Evolutionary conservation across 2,113 vertebrate genomes (phyloP).

Genomic region (Peromyscus leucopus): DNA sequence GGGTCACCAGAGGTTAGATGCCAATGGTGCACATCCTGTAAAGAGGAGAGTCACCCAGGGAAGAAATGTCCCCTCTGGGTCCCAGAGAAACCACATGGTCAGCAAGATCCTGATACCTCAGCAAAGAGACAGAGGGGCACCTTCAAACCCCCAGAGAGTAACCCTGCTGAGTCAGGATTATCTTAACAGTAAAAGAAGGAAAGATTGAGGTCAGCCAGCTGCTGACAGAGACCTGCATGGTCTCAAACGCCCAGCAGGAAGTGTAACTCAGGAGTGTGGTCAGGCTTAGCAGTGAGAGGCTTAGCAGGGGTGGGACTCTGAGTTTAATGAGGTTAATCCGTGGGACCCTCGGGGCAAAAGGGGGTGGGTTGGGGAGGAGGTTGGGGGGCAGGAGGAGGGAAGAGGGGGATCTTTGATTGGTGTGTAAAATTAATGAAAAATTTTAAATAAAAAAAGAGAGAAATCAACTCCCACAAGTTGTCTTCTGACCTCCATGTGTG

Average conservation of each 20-base stretch:
- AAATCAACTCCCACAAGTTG: neutral
- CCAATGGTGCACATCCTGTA: neutral
- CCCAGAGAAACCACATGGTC: neutral
- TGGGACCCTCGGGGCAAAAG: too few species aligned
- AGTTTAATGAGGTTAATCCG: too few species aligned
- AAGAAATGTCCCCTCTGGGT: neutral
- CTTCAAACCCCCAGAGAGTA: too few species aligned
- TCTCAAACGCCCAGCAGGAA: neutral
- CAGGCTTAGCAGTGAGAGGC: neutral
- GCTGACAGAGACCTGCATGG: neutral
- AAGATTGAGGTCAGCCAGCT: neutral
- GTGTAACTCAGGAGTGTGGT: neutral
- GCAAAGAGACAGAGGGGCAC: too few species aligned
- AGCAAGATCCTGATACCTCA: neutral
- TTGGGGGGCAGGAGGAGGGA: too few species aligned
- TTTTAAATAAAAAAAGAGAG: neutral
- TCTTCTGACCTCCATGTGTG: neutral
- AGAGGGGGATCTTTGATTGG: too few species aligned
- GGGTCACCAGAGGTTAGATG: neutral
- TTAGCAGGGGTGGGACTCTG: neutral
- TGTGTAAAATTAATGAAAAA: too few species aligned
- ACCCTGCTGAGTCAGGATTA: too few species aligned
- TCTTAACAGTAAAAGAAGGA: neutral
- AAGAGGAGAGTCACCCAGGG: neutral
- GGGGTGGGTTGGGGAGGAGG: too few species aligned